Evolutionary conservation across 2,888 invertebrate species (phyloP).

Genomic region (Melanargia galathea): DNA sequence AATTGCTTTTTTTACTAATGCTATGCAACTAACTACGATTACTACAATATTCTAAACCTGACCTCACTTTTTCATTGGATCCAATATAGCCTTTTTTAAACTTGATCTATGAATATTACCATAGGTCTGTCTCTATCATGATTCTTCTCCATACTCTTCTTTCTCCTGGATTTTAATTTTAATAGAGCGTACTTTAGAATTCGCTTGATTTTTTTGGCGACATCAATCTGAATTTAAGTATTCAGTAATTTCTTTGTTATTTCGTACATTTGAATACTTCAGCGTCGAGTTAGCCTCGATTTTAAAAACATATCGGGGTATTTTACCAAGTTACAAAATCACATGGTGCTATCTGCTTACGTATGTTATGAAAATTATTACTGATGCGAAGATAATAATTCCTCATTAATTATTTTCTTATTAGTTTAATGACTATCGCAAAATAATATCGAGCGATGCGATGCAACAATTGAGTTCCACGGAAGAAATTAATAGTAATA

Average conservation of each 20-base stretch:
- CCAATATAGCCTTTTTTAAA: neutral
- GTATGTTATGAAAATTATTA: neutral
- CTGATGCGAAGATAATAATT: neutral
- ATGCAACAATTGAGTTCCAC: slow-evolving; percentile 28
- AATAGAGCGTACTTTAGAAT: neutral
- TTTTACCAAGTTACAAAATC: too few relatives aligned
- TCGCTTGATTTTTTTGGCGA: neutral
- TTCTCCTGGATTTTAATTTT: neutral
- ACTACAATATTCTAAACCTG: neutral
- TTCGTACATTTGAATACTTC: neutral
- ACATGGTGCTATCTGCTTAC: too few relatives aligned
- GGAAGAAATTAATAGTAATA: slow-evolving; percentile 31
- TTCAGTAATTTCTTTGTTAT: neutral
- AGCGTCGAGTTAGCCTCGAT: neutral
- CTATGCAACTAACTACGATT: neutral
- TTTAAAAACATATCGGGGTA: too few relatives aligned
- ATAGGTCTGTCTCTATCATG: too few relatives aligned
- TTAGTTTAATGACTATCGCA: slow-evolving; percentile 17
- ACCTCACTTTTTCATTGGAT: neutral
- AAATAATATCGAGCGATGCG: slow-evolving; percentile 31
- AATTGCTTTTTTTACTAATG: neutral
- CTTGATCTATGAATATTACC: neutral
- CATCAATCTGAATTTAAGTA: neutral
- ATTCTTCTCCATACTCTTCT: neutral
- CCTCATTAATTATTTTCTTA: slow-evolving; percentile 3